Evolutionary conservation across 2,113 vertebrate species (phyloP), one percentile per base, ranked within the genome.

Genomic region (Noctilio leporinus): DNA sequence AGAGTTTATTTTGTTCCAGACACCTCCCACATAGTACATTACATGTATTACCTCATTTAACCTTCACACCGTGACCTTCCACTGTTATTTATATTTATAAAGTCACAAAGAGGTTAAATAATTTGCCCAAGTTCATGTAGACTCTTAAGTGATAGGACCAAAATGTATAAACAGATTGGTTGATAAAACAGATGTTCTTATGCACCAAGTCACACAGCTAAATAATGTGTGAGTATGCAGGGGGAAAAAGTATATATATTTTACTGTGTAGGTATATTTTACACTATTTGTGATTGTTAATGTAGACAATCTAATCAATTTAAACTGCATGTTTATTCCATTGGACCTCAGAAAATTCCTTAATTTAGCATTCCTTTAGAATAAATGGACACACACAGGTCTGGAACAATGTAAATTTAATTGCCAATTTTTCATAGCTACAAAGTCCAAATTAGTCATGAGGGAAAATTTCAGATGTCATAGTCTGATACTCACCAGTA

Each of bases 251-350:
- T 51, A n/a, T 30, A 1, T 47, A 33, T n/a, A 45, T 43, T 86
- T 91, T 93, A 88, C 24, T 65, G 9, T 16, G 53, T 64, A 78
- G 40, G 1, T 49, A 14, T 51, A 67, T 51, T 91, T 96, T 0
- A 64, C 73, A 90, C 97, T 97, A 96, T 96, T 97, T 97, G 73
- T 51, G 88, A 97, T 98, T 97, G 87, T 84, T 97, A 98, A 96
- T 96, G 89, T 0, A 9, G 94, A 95, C 89, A 97, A 97, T 95
- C 96, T 97, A 97, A 97, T 97, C 88, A 97, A 97, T 96, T 96
- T 96, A 96, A 93, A 96, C 28, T 80, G 88, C 86, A 89, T 97
- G 65, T 96, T 97, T 98, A 98, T 98, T 97, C 95, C 93, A 94
- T 95, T 96, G 92, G 95, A 98, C 95, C 83, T 96, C 65, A 96